phyloP scores from a whole-genome alignment of 2,888 invertebrate species.

The Chrysolina haemoptera region DNA sequence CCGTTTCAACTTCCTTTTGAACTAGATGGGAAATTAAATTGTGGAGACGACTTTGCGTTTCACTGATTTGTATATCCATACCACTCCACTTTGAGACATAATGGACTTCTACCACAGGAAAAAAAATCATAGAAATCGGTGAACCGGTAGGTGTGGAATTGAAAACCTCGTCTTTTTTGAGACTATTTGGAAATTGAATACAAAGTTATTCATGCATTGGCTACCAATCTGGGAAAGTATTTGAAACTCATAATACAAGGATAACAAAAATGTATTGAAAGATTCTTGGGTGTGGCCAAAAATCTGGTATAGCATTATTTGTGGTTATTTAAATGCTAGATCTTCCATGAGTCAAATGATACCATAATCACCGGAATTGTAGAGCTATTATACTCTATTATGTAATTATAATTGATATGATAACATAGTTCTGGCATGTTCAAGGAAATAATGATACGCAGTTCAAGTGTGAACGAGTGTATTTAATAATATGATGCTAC shows the following conservation, averaged over 20 bases:
- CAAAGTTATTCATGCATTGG: neutral
- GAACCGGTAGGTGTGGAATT: too few species aligned
- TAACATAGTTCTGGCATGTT: conserved; percentile 15
- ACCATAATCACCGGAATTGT: conserved; percentile 8
- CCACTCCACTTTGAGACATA: too few species aligned
- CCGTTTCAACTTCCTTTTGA: too few species aligned
- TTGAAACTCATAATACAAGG: neutral
- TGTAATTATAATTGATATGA: conserved; percentile 15
- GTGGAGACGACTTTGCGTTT: too few species aligned
- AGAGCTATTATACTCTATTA: conserved; percentile 11
- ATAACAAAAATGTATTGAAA: neutral
- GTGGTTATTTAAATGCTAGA: conserved; percentile 3
- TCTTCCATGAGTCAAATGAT: conserved; percentile 3
- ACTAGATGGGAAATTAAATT: too few species aligned
- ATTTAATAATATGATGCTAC: conserved; percentile 13
- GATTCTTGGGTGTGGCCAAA: neutral
- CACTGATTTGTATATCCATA: too few species aligned
- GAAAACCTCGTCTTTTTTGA: too few species aligned
- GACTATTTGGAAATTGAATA: too few species aligned
- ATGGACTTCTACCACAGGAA: too few species aligned
- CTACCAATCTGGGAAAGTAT: neutral
- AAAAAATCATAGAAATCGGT: too few species aligned
- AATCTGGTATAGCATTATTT: neutral
- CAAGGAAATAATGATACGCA: conserved; percentile 13
- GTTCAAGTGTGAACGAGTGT: conserved; percentile 21